Evolutionary conservation across 2,888 invertebrate species (phyloP), one percentile per base, ranked within the genome.

Genomic region (Byasa hedistus): DNA sequence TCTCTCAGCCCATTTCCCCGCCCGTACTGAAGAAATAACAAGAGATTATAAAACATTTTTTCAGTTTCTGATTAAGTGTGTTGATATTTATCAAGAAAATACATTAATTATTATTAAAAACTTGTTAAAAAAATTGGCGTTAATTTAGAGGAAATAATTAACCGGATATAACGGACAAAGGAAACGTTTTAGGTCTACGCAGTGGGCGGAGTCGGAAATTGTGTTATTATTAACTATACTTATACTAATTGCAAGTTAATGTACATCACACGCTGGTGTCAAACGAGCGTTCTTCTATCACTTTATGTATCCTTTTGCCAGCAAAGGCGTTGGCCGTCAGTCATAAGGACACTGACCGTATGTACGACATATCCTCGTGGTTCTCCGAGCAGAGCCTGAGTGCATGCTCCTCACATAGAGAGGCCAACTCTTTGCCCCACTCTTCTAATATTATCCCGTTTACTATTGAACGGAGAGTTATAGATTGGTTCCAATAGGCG

Each of bases 401-500:
- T 8, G 97, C 95, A 83, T 99, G 99, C 85, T 99, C 99, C 84
- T 98, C 97, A 70, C 98, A 96, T 66, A 99, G 93, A 19, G 99
- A 98, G 0, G 99, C 97, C 68, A 99, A 90, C 88, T 99, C 98
- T 84, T 98, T 98, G 0, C 98, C 92, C 96, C 99, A 98, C 83
- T 99, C 99, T 79, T 98, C 98, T 69, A 99, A 90, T 57, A 99
- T 91, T 8, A 99, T 96, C 1, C 98, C 98, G 79, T 92, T 92
- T 12, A 92, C 78, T 64, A 92, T 81, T 3, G 89, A 84, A 0
- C 89, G 85, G 2, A 87, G 78, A 0, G 88, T 85, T 22, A 86
- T 83, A 0, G 92, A 89, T 66, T 91, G 88, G 73, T 85, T 85
- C 92, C 92, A 92, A 72, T 89, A 92, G 1, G 80, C 76, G 61